phyloP scores from a whole-genome alignment of 2,888 invertebrate species.

The Allolobophora icterica region DNA sequence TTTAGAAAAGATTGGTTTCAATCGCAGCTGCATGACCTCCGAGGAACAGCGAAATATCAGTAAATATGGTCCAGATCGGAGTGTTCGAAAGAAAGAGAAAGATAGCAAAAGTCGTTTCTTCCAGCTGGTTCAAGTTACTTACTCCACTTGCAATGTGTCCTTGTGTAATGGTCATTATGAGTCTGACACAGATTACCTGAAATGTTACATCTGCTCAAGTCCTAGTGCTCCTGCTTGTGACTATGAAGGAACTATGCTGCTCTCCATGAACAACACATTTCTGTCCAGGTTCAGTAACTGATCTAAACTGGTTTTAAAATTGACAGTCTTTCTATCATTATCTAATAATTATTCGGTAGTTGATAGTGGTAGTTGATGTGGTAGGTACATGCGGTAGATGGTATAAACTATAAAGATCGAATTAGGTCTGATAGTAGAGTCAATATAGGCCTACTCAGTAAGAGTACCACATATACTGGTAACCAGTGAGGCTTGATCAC shows the following conservation, averaged over 20 bases:
- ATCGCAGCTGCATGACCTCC: not conserved
- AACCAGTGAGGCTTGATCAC: too few relatives aligned
- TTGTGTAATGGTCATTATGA: not conserved
- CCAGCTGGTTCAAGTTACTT: conserved; percentile 5
- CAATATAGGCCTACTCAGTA: too few relatives aligned
- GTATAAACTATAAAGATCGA: too few relatives aligned
- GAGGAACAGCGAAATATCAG: too few relatives aligned
- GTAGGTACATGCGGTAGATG: too few relatives aligned
- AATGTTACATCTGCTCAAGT: conserved; percentile 3
- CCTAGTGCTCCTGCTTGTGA: not conserved
- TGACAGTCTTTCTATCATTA: not conserved
- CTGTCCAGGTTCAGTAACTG: conserved; percentile 17
- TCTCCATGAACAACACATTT: not conserved
- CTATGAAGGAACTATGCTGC: not conserved
- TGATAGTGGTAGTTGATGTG: too few relatives aligned
- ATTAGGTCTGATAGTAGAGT: too few relatives aligned
- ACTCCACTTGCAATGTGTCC: not conserved
- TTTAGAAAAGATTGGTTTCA: conserved; percentile 4
- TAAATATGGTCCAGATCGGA: not conserved
- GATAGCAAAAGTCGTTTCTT: not conserved
- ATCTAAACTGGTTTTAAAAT: not conserved
- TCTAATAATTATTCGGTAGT: not conserved
- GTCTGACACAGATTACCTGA: not conserved
- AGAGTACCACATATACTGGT: too few relatives aligned
- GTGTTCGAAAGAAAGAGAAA: conserved; percentile 8